These are phyloP conservation scores for Orchesella cincta DNA, from an alignment of 1,140 invertebrate species.

Conservation along the genomic window DNA sequence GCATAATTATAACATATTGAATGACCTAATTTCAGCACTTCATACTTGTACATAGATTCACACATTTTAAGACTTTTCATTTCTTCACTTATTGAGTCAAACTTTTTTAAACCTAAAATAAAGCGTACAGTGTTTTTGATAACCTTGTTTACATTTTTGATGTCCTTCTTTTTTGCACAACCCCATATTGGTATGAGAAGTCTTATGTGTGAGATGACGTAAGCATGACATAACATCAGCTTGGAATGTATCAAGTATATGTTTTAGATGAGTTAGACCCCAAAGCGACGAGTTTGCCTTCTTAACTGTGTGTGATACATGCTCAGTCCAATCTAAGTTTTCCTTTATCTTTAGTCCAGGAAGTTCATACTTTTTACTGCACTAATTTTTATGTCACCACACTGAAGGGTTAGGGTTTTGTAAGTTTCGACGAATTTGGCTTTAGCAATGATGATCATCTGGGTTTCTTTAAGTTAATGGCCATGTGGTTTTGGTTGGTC, in stretches of 20 bases:
- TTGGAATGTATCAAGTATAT: not conserved
- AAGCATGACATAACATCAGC: not conserved
- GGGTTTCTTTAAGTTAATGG: conserved; percentile 17
- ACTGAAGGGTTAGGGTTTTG: not conserved
- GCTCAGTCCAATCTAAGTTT: not conserved
- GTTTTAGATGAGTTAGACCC: not conserved
- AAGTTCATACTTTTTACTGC: not conserved
- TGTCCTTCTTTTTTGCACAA: not conserved
- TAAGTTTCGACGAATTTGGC: not conserved
- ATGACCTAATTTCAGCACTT: not conserved
- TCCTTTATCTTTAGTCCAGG: conserved; percentile 13
- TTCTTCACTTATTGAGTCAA: not conserved
- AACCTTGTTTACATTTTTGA: not conserved
- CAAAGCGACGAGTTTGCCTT: not conserved
- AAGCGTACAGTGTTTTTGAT: not conserved
- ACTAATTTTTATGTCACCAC: not conserved
- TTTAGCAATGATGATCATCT: conserved; percentile 1
- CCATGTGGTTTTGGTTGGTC: conserved; percentile 12
- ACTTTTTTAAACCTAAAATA: not conserved
- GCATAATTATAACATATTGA: not conserved
- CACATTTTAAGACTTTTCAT: not conserved
- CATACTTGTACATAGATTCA: not conserved
- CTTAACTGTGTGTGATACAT: not conserved
- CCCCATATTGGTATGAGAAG: not conserved
- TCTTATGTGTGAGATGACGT: not conserved